Evolutionary conservation across 2,888 invertebrate species (phyloP), one percentile per base, ranked within the genome.

Genomic region (Gerosis bhagava): DNA sequence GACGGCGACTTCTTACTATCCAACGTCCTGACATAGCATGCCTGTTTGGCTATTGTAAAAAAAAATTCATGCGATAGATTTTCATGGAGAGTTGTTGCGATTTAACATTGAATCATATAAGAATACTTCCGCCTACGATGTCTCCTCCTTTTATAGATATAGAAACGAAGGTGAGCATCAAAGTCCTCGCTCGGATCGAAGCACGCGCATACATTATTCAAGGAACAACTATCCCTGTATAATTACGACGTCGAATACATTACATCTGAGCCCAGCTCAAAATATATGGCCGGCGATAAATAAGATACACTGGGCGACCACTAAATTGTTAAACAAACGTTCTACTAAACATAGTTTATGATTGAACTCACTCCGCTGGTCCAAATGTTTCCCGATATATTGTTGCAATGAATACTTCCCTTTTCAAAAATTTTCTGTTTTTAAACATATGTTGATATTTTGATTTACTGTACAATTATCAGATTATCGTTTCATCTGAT

Each of bases 161-260:
- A n/a, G 19, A n/a, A 28, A 17, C 37, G 45, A 39, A 32, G 25
- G 22, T 15, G 28, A 34, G 17, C 37, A 39, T 46, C 40, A 26
- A 47, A 34, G 39, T 12, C 7, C 24, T 16, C 22, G 15, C 24
- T 5, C 25, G 8, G 13, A 22, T 11, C 32, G 31, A 51, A 60
- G 64, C 59, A 26, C 36, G 56, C 62, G 64, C 70, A 73, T 77
- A 63, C 71, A 77, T 79, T 69, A 77, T 79, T 73, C 77, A 79
- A 64, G 42, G 65, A 59, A 63, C 70, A 62, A 61, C 65, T 61
- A 68, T 68, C 57, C 62, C 65, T 62, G 66, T 77, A 70, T 77
- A 77, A 79, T 80, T 77, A 79, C 72, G 62, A 66, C 62, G 66
- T 66, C 59, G 73, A 75, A 74, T 75, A 75, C 65, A 76, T 75